phyloP scores from a whole-genome alignment of 2,888 invertebrate species.

The Iselma pallidipennis region DNA sequence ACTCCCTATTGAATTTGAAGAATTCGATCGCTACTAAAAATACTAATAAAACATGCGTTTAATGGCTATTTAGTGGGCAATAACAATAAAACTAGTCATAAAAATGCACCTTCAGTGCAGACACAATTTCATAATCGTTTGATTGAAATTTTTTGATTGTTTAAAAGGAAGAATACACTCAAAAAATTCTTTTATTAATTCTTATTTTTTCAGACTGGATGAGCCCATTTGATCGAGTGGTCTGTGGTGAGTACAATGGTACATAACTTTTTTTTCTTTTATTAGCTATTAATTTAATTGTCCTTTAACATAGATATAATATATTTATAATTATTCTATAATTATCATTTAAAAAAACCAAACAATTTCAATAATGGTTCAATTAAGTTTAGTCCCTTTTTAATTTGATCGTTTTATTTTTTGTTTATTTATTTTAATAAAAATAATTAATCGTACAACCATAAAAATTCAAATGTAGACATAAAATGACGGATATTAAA shows the following conservation, averaged over 20 bases:
- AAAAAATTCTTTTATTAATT: conserved; percentile 20
- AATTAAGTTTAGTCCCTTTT: too few relatives aligned
- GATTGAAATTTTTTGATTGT: conserved; percentile 19
- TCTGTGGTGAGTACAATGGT: conserved; percentile 92
- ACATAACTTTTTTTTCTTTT: conserved; percentile 68
- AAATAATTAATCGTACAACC: too few relatives aligned
- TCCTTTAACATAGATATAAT: conserved; percentile 1
- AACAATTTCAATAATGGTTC: not conserved
- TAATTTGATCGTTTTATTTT: not conserved
- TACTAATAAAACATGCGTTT: conserved; percentile 52
- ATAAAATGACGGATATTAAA: too few relatives aligned
- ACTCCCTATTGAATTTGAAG: conserved; percentile 25
- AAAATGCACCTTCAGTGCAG: conserved; percentile 41
- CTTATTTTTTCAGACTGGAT: conserved; percentile 85
- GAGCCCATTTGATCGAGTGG: conserved; percentile 93
- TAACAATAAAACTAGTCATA: conserved; percentile 54
- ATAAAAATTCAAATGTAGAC: too few relatives aligned
- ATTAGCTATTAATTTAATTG: conserved; percentile 11
- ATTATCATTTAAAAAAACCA: not conserved
- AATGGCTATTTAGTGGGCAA: conserved; percentile 52
- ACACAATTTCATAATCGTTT: conserved; percentile 13
- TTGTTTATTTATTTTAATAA: not conserved
- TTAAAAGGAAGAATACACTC: not conserved
- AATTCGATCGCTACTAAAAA: conserved; percentile 41
- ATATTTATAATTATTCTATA: conserved; percentile 1